A percentile compares a stretch with the other conserved stretches of the same genome.
phyloP scores from a whole-genome alignment of 2,113 vertebrate species.

The Callospermophilus lateralis region DNA sequence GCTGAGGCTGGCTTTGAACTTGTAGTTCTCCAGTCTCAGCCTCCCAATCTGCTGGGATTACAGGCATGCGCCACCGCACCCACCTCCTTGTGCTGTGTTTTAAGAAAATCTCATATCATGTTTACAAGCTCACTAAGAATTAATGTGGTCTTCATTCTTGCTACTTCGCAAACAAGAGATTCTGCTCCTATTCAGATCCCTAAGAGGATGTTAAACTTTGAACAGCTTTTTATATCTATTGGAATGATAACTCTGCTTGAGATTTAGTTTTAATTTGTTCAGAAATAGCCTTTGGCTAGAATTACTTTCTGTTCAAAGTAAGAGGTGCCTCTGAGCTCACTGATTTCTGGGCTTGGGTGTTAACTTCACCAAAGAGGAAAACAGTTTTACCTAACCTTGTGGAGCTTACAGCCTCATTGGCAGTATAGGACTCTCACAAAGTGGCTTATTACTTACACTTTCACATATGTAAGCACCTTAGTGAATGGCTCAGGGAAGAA shows the following conservation, averaged over 20 bases:
- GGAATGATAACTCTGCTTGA: background rate
- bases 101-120: background rate
- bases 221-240: background rate
- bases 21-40: no score
- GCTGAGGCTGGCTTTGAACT: no score
- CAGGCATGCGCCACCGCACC: no score
- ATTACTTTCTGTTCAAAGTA: background rate
- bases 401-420: background rate
- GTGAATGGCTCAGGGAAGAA: background rate
- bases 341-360: background rate
- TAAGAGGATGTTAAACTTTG: background rate
- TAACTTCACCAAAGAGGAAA: background rate
- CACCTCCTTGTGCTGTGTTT: background rate
- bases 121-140: background rate
- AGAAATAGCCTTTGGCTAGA: background rate
- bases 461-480: fast-evolving
- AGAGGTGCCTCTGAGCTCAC: background rate
- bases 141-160: background rate
- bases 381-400: no score
- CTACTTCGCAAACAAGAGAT: background rate
- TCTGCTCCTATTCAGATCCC: background rate
- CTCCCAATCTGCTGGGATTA: no score
- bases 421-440: background rate
- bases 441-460: fast-evolving
- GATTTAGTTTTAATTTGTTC: background rate